A percentile compares a stretch with the other conserved stretches of the same genome.
Conservation (phyloP, 2,888 invertebrate genomes). For the Tholera decimalis region DNA sequence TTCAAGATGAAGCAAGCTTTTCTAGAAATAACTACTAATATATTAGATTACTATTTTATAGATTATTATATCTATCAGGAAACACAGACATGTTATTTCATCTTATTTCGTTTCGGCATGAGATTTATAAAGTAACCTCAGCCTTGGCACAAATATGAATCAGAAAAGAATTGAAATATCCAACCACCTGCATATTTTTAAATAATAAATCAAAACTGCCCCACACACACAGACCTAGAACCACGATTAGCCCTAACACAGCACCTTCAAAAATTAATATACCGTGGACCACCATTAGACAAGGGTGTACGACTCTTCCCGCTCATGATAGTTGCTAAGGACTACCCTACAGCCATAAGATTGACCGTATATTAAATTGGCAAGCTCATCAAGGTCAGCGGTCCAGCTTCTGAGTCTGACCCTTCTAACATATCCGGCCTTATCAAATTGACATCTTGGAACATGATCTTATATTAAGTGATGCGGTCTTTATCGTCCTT, state of each 20-base stretch:
- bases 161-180: no score
- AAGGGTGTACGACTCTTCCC: constrained; percentile 1
- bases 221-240: no score
- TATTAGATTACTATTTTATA: no score
- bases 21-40: no score
- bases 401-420: neutral
- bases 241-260: neutral
- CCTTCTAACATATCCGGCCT: neutral
- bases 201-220: no score
- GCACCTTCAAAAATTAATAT: neutral
- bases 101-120: neutral
- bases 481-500: no score
- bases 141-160: no score
- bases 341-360: constrained; percentile 8
- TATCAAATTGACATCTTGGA: neutral
- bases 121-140: no score
- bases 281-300: neutral
- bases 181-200: no score
- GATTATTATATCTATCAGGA: no score
- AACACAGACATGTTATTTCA: no score
- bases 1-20: no score
- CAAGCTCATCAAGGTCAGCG: constrained; percentile 3
- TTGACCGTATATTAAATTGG: neutral
- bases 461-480: neutral
- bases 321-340: neutral